These are phyloP conservation scores for Pachycephala philippinensis DNA, from an alignment of 2,113 vertebrate species.

Conservation along the genomic window DNA sequence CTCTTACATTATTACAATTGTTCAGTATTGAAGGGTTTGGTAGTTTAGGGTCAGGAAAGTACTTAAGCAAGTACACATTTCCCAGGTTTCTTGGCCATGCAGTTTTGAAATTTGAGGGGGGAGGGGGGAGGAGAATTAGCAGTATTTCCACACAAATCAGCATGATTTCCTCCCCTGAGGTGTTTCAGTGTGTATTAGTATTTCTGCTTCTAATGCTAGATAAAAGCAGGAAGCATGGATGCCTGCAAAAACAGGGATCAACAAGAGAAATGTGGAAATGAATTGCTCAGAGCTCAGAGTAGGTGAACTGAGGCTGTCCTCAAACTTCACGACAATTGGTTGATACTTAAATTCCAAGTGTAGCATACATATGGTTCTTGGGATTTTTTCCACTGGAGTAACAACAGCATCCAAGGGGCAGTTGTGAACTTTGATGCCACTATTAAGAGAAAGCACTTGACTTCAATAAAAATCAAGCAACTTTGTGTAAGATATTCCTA, in stretches of 20 bases:
- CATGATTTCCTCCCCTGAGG: not conserved
- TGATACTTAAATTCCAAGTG: not conserved
- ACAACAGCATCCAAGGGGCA: not conserved
- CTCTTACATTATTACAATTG: not conserved
- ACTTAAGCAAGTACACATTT: constrained; percentile 15
- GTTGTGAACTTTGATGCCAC: not conserved
- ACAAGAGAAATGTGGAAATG: constrained; percentile 18
- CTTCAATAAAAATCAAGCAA: not conserved
- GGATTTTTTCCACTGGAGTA: not conserved
- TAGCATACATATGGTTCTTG: too few species aligned
- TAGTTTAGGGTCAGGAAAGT: not conserved
- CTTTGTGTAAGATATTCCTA: not conserved
- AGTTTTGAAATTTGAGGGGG: constrained; percentile 32
- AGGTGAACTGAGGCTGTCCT: not conserved
- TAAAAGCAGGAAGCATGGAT: constrained; percentile 42
- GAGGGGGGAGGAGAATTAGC: not conserved
- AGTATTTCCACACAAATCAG: constrained; percentile 25
- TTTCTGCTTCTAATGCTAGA: constrained; percentile 20
- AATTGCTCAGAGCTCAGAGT: not conserved
- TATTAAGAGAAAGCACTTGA: not conserved
- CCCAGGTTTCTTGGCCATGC: constrained; percentile 12
- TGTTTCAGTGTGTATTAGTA: constrained; percentile 44
- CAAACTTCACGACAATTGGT: not conserved
- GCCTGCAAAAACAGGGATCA: constrained; percentile 32
- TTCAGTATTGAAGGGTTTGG: not conserved